Base-by-base conservation (phyloP, 2,797 vertebrate genomes). In the Chloroceryle inda region DNA sequence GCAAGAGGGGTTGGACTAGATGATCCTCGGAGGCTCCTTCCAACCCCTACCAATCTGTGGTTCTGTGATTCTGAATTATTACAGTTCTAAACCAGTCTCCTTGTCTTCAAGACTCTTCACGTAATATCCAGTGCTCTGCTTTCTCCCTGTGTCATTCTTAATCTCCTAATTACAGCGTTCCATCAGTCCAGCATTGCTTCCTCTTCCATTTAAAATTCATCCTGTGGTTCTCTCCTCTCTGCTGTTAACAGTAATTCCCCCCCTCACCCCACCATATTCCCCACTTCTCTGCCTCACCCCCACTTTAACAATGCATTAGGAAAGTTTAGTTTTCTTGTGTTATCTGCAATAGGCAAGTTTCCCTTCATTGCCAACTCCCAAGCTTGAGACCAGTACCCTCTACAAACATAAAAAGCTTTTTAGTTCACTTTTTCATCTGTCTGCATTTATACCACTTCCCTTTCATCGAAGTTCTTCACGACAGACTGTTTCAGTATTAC, bases 171-270 rank as follows among this genome's bases (percentile, higher is more conserved):
- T 71, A 15, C 38, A 67, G 42, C 27, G 27, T 83, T 49, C 33
- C 0, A 0, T 22, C 1, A 0, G 62, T 38, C 59, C 52, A 66
- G 35, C 17, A 20, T 31, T 61, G 24, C 26, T 21, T 64, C 24
- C 21, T 64, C 50, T 74, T n/a, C 42, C 3, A 1, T 47, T 53
- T 52, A 29, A 61, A 71, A 61, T 33, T 37, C 23, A 23, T 53
- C 16, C 27, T 5, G 15, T 24, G 37, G 27, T 40, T 71, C n/a
- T 66, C 23, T 27, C 12, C 44, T 71, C 66, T 74, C 55, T 79
- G 50, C 67, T 94, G 13, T 40, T 87, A 29, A 23, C 24, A 33
- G 27, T 1, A 23, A 27, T 7, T 79, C 16, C 13, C 31, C 10
- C 4, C n/a, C 17, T 42, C 22, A 33, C 10, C 15, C 52, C 10